These are phyloP conservation scores for Dendrophyllia cribrosa DNA, from an alignment of 64 coral and sea anemone genomes.

Conservation along the genomic window DNA sequence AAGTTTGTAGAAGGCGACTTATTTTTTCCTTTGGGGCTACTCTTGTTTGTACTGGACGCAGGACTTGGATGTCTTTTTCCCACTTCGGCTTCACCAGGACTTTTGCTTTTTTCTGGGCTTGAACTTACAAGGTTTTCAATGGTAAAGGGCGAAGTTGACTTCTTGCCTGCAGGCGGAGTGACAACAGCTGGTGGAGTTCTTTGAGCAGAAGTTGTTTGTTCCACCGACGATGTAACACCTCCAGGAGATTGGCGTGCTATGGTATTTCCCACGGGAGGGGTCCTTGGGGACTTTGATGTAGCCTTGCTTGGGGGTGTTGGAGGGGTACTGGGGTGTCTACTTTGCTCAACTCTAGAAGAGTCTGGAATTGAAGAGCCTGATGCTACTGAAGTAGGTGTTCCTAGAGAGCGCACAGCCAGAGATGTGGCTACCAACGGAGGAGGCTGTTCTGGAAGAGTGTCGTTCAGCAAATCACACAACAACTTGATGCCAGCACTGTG, in stretches of 20 bases:
- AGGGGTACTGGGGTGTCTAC: background rate
- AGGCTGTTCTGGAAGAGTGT: slow-evolving; percentile 67
- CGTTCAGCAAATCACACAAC: slow-evolving; percentile 86
- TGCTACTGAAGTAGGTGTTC: slow-evolving; percentile 44
- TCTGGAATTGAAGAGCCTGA: background rate
- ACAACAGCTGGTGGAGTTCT: background rate
- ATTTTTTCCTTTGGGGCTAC: slow-evolving; percentile 32
- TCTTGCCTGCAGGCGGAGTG: background rate
- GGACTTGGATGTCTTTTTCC: slow-evolving; percentile 12
- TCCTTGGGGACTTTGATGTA: background rate
- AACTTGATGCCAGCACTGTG: slow-evolving; percentile 90
- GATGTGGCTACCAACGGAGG: slow-evolving; percentile 8
- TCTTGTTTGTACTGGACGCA: background rate
- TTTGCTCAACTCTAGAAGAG: background rate
- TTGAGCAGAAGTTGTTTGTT: background rate
- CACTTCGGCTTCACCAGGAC: background rate
- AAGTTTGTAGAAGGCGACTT: slow-evolving; percentile 74
- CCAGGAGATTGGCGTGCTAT: background rate
- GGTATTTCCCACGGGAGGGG: slow-evolving; percentile 11
- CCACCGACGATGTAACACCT: background rate
- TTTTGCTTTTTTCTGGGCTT: slow-evolving; percentile 22
- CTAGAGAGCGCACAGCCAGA: slow-evolving; percentile 14
- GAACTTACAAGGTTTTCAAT: slow-evolving; percentile 44
- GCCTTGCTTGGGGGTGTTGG: background rate
- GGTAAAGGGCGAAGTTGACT: slow-evolving; percentile 13